Evolutionary conservation across 2,113 vertebrate genomes (phyloP).

Genomic region (Tenebrosternarchus preto): DNA sequence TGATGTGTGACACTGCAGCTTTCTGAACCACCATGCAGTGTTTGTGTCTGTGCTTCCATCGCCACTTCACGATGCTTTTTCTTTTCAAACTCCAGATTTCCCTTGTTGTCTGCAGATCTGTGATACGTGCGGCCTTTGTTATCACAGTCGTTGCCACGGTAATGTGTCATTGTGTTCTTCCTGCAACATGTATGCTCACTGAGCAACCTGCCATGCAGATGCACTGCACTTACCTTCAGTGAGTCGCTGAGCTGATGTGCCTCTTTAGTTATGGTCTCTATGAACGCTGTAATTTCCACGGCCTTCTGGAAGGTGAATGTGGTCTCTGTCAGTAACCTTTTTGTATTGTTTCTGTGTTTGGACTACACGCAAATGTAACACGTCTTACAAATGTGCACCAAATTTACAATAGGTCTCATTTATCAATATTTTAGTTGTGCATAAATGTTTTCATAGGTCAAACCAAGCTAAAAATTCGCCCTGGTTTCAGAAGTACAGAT

Average conservation of each 20-base stretch:
- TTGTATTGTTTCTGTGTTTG: slow-evolving; percentile 60
- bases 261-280: slow-evolving; percentile 8
- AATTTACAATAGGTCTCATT: slow-evolving; percentile 52
- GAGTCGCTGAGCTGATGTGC: slow-evolving; percentile 46
- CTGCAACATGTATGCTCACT: neutral
- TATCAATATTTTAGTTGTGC: too few species aligned
- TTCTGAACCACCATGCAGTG: too few species aligned
- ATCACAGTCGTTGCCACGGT: slow-evolving; percentile 2
- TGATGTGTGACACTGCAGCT: too few species aligned
- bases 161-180: neutral
- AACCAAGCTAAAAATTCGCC: too few species aligned
- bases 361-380: slow-evolving; percentile 62
- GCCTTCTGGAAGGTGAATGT: slow-evolving; percentile 55
- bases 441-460: too few species aligned
- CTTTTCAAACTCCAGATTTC: too few species aligned
- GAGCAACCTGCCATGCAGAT: neutral
- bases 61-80: neutral
- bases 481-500: neutral
- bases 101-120: neutral
- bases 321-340: slow-evolving; percentile 53
- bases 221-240: slow-evolving; percentile 17
- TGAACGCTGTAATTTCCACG: slow-evolving; percentile 11
- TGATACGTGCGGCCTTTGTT: slow-evolving; percentile 15
- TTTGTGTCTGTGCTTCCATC: too few species aligned
- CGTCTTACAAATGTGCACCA: slow-evolving; percentile 62